Percentiles rank a stretch among this genome's conserved stretches.
Evolutionary conservation across 2,888 invertebrate species (phyloP).

Genomic region (Cordilura impudica): DNA sequence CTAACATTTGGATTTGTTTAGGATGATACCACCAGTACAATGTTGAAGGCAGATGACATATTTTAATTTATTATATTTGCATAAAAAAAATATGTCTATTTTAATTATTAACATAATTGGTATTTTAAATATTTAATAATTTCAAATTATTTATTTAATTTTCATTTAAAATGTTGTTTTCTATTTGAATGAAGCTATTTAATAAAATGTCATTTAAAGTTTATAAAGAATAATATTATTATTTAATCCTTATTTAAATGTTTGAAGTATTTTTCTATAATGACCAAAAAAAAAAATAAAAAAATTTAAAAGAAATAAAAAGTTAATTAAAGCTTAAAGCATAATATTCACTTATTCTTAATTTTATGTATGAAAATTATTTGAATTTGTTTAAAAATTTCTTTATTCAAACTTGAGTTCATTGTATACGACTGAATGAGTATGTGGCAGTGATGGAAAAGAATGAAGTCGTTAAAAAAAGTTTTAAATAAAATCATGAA

Average conservation of each 20-base stretch:
- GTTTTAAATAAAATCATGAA: no score
- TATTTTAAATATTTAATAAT: not conserved
- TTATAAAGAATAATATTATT: not conserved
- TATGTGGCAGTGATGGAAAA: no score
- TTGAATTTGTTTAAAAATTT: not conserved
- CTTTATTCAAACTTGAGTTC: no score
- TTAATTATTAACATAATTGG: conserved; percentile 10
- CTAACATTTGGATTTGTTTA: not conserved
- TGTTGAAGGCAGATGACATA: no score
- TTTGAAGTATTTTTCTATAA: not conserved
- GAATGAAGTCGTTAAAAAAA: no score
- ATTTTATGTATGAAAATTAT: not conserved
- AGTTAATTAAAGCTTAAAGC: not conserved
- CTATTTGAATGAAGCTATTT: not conserved
- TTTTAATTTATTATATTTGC: no score
- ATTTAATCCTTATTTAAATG: not conserved
- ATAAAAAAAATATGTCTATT: conserved; percentile 4
- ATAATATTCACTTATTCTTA: not conserved
- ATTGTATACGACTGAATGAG: no score
- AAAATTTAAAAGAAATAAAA: no score
- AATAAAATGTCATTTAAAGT: conserved; percentile 1
- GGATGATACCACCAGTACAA: no score
- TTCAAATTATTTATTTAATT: not conserved
- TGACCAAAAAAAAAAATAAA: no score
- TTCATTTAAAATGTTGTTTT: no score